Base-by-base conservation (phyloP, 2,888 invertebrate genomes). In the Pandemis corylana region DNA sequence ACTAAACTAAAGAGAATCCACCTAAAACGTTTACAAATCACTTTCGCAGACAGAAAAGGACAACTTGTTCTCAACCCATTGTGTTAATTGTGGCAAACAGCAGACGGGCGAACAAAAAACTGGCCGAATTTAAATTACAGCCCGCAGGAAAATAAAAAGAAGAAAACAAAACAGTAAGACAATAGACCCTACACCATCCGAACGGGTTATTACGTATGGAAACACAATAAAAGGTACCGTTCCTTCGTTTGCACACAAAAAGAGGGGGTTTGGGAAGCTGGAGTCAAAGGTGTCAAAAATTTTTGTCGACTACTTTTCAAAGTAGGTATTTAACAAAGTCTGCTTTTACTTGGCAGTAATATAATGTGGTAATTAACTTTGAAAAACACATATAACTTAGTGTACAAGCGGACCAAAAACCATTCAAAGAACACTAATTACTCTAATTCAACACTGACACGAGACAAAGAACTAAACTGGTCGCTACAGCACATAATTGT, bases 31-130 rank as follows among this genome's bases (percentile, higher is more conserved):
- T 67, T 67, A 81, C 78, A 82, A 82, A 82, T 80, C 78, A 79
- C 75, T 71, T 77, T 46, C 12, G 67, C 77, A 76, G 78, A 80
- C 77, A 77, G 78, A 84, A 82, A 81, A 80, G 77, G 76, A 79
- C 78, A 80, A 81, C 78, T 81, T 78, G 15, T 80, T 77, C 74
- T 79, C 78, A 80, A 70, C 77, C 83, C 81, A 84, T 87, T 87
- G 87, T 87, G 83, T 85, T 89, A 89, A 88, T 89, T 87, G 85
- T 81, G 80, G 78, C 82, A 81, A 85, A 83, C 85, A 80, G 78
- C 82, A 81, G 85, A 83, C 85, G 84, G 85, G 87, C 86, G 73
- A 75, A 83, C 82, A 85, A 86, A 86, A 87, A 86, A 85, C 80
- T 75, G 80, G 72, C 83, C 83, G 85, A 85, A 82, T 89, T 87